These are phyloP conservation scores for Crypturellus undulatus DNA, from an alignment of 2,113 vertebrate species.

Conservation along the genomic window DNA sequence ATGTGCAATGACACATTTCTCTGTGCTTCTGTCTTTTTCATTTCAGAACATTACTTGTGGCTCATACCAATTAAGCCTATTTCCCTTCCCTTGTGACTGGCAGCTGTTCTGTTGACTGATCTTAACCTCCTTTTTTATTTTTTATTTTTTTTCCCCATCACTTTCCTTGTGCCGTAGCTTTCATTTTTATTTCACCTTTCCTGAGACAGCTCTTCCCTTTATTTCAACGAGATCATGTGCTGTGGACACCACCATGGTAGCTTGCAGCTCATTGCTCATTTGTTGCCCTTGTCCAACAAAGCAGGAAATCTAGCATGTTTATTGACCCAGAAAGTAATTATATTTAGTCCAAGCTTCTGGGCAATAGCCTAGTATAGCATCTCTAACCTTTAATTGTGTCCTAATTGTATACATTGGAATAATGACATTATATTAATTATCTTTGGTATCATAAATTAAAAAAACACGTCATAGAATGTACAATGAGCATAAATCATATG, in stretches of 20 bases:
- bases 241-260: background rate
- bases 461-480: background rate
- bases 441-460: background rate
- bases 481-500: background rate
- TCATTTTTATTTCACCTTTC: background rate
- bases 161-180: background rate
- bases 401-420: background rate
- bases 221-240: background rate
- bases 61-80: background rate
- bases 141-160: background rate
- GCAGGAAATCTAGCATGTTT: background rate
- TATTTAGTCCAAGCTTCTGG: background rate
- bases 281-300: background rate
- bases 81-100: background rate
- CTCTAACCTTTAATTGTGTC: background rate
- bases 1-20: background rate
- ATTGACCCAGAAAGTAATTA: background rate
- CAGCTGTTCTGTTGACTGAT: rapidly evolving
- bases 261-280: background rate
- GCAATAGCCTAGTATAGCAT: background rate
- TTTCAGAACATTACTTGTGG: background rate
- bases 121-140: background rate
- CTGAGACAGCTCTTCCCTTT: background rate
- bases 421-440: background rate
- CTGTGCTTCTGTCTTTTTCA: background rate